A percentile compares a stretch with the other conserved stretches of the same genome.
Evolutionary conservation across 1,140 invertebrate species (phyloP).

Genomic region (Holcopasites calliopsidis): DNA sequence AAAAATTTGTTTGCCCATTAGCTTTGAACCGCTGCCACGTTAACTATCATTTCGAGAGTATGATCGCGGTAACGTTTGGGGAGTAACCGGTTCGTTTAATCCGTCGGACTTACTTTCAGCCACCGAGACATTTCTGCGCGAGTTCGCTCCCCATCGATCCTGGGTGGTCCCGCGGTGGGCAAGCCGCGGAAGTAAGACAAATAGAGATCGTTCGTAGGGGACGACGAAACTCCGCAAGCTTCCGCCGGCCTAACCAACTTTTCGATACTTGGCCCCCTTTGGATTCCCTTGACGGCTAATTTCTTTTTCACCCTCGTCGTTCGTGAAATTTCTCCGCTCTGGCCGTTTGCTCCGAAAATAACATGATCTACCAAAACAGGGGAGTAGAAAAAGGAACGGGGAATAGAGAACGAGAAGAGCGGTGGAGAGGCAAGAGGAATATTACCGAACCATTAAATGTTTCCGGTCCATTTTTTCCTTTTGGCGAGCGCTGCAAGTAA

Average conservation of each 20-base stretch:
- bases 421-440: not conserved
- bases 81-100: not conserved
- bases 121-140: not conserved
- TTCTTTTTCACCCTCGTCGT: not conserved
- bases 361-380: not conserved
- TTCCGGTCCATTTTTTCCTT: conserved; percentile 1
- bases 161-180: too few relatives aligned
- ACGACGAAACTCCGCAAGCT: not conserved
- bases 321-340: too few relatives aligned
- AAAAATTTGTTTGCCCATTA: not conserved
- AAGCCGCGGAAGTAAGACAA: not conserved
- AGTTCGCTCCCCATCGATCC: not conserved
- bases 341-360: conserved; percentile 14
- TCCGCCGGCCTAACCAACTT: not conserved
- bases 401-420: too few relatives aligned
- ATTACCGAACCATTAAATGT: not conserved
- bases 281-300: too few relatives aligned
- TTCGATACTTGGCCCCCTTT: not conserved
- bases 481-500: conserved; percentile 9
- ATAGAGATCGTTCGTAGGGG: not conserved
- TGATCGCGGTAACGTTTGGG: not conserved
- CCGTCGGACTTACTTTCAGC: not conserved
- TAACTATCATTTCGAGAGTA: not conserved
- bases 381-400: too few relatives aligned
- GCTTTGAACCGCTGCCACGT: not conserved